Evolutionary conservation across 2,888 invertebrate genomes (phyloP), one percentile per base, ranked within the genome.

Genomic region (Leptopilina syphax): DNA sequence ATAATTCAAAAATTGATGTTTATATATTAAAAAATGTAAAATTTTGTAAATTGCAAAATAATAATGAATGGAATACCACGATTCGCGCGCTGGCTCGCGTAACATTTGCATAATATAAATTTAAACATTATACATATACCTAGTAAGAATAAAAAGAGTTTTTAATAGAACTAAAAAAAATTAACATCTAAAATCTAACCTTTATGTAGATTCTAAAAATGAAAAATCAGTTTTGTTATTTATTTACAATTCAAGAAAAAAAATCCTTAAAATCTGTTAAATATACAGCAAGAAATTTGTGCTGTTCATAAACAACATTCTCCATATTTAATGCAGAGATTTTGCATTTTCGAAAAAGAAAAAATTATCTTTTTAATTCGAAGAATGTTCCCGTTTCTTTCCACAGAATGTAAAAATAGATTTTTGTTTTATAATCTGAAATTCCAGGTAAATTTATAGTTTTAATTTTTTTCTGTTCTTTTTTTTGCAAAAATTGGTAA

Each of bases 221-320:
- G 1, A 50, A 50, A 50, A 50, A 50, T 50, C 12, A 50, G 1
- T 50, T 50, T 3, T 8, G 9, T 50, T 50, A 50, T 50, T 50
- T 50, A 50, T 50, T 9, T 50, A 50, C 50, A 10, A 50, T 10
- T 60, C n/a, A 60, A 60, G 13, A 60, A n/a, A 44, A 60, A n/a
- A 60, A 10, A 10, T 44, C 5, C 6, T 57, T 57, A 50, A 18
- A 57, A 73, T 34, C 34, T 34, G n/a, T 73, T 57, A 73, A 60
- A 57, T 73, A 73, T 73, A 73, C 73, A 60, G 73, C 73, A 73
- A 73, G 57, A 73, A 8, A 57, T 57, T 50, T 41, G 5, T 18
- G n/a, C n/a, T 18, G 57, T n/a, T 27, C 57, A 8, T 57, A 50
- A 24, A 60, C 13, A n/a, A 73, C 34, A 57, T 66, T 60, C 1